Base-by-base conservation (phyloP, 2,797 vertebrate species). In the Dendrocincla fuliginosa region DNA sequence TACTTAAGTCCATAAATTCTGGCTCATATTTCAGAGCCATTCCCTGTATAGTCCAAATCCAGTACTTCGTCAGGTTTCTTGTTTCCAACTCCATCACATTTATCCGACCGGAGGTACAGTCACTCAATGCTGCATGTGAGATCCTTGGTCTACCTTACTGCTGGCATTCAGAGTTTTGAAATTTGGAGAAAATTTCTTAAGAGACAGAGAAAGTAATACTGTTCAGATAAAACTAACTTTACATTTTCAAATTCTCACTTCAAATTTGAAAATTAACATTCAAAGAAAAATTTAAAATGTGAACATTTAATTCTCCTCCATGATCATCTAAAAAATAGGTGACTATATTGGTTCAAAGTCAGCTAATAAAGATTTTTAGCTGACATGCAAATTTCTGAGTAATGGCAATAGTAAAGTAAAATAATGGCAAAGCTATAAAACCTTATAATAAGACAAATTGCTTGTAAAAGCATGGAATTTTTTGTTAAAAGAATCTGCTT, bases 401-500 rank as follows among this genome's bases (percentile, higher is more conserved):
- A 57, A 94, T 2, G 8, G 19, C 32, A 77, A 57, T 28, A 30
- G 22, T 15, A 76, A 92, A 86, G 83, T 1, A 69, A 32, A 78
- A 81, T 11, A 73, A 84, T 15, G 14, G 25, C 8, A 81, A 86
- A 84, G 25, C 25, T 39, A 33, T 27, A 75, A 81, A 78, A 37
- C 20, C 16, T 56, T 52, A 16, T 8, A 56, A 42, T 27, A 69
- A 57, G 68, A 90, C 15, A 89, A 89, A 89, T 56, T 9, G 10
- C 70, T 88, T 91, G 50, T 44, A 65, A 68, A 85, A 87, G 37
- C 20, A 76, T 24, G 27, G 44, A 71, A 11, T 37, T 56, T 67
- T 83, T 75, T 78, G 44, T 67, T 60, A 90, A 88, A 84, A 90
- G 61, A 90, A 95, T 78, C 80, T 87, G 59, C 30, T 95, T 61